Conservation (phyloP, 37 sponge, comb jelly and placozoan genomes). For the Haliclona indistincta region DNA sequence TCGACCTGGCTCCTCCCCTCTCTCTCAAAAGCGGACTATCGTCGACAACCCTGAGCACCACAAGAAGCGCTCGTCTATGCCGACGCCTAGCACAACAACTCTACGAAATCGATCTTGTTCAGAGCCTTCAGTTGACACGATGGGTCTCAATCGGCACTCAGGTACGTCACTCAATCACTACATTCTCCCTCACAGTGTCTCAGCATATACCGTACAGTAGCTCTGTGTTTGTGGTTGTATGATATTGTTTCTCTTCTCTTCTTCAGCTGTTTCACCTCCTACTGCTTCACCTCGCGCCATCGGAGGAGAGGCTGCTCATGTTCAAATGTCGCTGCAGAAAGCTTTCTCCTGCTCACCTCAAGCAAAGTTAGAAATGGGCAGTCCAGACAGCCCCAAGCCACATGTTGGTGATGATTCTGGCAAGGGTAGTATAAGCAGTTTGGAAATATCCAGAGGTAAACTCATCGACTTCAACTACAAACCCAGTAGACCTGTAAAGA, state of each 20-base stretch:
- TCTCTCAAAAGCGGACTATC: not conserved
- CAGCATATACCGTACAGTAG: too few species aligned
- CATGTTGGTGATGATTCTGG: slow-evolving; percentile 51
- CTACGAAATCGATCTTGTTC: too few species aligned
- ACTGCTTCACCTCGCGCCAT: not conserved
- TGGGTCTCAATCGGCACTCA: too few species aligned
- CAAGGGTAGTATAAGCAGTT: slow-evolving; percentile 37
- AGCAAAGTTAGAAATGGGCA: slow-evolving; percentile 7
- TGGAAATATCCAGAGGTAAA: slow-evolving; percentile 30
- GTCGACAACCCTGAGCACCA: not conserved
- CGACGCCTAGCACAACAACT: too few species aligned
- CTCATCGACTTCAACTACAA: not conserved
- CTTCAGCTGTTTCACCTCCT: not conserved
- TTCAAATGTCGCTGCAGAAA: not conserved
- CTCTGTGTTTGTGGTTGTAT: too few species aligned
- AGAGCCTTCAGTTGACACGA: too few species aligned
- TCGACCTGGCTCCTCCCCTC: not conserved
- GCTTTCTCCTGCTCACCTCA: not conserved
- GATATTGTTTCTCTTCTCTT: too few species aligned
- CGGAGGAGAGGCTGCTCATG: not conserved
- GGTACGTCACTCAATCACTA: too few species aligned
- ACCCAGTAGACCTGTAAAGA: not conserved
- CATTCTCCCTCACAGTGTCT: too few species aligned
- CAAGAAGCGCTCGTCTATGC: too few species aligned
- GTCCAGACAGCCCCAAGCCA: slow-evolving; percentile 37